Evolutionary conservation across 1,140 invertebrate species (phyloP), one percentile per base, ranked within the genome.

Genomic region (Drosophila biarmipes): DNA sequence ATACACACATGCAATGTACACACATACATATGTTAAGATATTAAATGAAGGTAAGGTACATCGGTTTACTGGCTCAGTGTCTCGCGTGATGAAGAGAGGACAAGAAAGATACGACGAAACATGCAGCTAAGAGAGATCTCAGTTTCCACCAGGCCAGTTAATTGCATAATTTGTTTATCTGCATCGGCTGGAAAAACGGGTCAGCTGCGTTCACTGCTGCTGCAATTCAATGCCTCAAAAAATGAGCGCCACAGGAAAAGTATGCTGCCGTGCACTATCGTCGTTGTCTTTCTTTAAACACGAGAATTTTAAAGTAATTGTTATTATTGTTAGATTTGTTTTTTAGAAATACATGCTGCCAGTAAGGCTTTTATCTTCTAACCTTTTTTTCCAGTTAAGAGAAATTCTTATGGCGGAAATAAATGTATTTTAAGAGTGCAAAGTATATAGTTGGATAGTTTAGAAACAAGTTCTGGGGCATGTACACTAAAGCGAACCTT

Each of bases 81-180:
- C 11, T 19, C 12, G 43, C 8, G 7, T 49, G 37, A 53, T 45
- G 34, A 51, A 51, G 51, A 34, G 56, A 46, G 49, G 15, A 35
- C 14, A 21, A 54, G 42, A 48, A 11, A 31, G 31, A 27, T 27
- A 38, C 49, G 58, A 19, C n/a, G 15, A 57, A 37, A 19, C 24
- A 15, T 48, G 34, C 17, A 24, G 19, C 53, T 43, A 52, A 29
- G 71, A 48, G 71, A 73, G 17, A 61, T 67, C 53, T 45, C 37
- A 51, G 49, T 73, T 53, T 77, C 56, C 62, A 61, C 52, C 73
- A 42, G 55, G 27, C 38, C 48, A 27, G 76, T 71, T 66, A 87
- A 84, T 89, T 89, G 84, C 84, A 89, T 89, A 89, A 89, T 85
- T 82, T 85, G 72, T 79, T 82, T 79, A 85, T 72, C 82, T 81